These are phyloP conservation scores for Drosophila asahinai DNA, from an alignment of 1,140 invertebrate species.

Conservation along the genomic window DNA sequence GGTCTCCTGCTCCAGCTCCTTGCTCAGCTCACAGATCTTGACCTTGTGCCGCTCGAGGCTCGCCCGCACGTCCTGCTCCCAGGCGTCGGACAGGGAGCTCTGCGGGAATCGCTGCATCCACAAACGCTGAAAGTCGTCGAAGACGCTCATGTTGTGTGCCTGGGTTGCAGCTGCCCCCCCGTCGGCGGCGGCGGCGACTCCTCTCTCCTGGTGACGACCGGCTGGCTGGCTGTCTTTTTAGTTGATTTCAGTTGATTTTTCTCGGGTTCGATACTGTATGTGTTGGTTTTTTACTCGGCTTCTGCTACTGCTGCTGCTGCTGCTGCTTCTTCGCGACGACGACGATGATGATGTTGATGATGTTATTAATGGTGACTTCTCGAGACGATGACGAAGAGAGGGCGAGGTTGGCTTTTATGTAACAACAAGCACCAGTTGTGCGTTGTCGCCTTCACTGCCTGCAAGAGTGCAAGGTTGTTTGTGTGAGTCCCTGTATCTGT, in stretches of 20 bases:
- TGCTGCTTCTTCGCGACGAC: not conserved
- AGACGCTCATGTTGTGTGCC: constrained; percentile 90
- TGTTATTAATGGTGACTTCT: constrained; percentile 39
- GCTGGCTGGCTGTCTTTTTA: constrained; percentile 1
- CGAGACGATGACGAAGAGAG: constrained; percentile 48
- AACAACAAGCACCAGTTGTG: constrained; percentile 67
- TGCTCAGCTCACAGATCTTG: constrained; percentile 91
- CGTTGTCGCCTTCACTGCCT: constrained; percentile 71
- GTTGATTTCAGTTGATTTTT: constrained; percentile 12
- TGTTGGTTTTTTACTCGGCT: constrained; percentile 7
- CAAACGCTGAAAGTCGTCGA: constrained; percentile 94
- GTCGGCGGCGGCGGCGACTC: constrained; percentile 13
- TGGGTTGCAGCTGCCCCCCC: constrained; percentile 7
- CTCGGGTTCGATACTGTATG: not conserved
- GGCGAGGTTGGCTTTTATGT: constrained; percentile 69
- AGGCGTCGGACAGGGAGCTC: constrained; percentile 93
- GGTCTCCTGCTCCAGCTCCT: constrained; percentile 95
- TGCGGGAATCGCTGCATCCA: constrained; percentile 95
- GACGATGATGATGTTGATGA: constrained; percentile 41
- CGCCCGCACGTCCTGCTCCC: constrained; percentile 95
- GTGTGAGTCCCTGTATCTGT: constrained; percentile 25
- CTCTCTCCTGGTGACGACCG: constrained; percentile 5
- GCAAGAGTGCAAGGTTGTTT: constrained; percentile 38
- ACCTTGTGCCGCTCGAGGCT: constrained; percentile 95
- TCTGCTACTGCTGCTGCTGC: not conserved